Percentiles rank a stretch among this genome's conserved stretches.
phyloP scores from a whole-genome alignment of 2,888 invertebrate genomes.

The Molanna angustata region DNA sequence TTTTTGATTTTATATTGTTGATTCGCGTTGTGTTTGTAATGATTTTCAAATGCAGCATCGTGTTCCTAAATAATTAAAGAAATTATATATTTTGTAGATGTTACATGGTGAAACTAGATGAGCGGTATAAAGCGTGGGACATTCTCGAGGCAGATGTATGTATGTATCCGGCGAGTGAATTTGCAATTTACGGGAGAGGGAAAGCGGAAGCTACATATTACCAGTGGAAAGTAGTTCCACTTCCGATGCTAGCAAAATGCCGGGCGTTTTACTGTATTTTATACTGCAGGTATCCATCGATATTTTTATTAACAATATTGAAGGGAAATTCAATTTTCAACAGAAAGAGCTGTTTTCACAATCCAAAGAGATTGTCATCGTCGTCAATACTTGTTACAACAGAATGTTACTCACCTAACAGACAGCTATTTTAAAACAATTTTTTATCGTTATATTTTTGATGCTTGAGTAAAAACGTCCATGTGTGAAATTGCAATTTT shows the following conservation, averaged over 20 bases:
- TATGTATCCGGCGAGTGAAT: slow-evolving; percentile 21
- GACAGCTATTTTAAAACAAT: too few species aligned
- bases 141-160: slow-evolving; percentile 8
- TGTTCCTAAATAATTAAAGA: too few species aligned
- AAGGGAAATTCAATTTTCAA: slow-evolving; percentile 4
- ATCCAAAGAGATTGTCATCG: slow-evolving; percentile 2
- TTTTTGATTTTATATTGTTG: too few species aligned
- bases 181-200: slow-evolving; percentile 22
- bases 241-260: slow-evolving; percentile 15
- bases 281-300: slow-evolving; percentile 2
- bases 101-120: too few species aligned
- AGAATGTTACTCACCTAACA: slow-evolving; percentile 4
- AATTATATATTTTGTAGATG: too few species aligned
- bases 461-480: too few species aligned
- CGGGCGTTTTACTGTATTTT: slow-evolving; percentile 2
- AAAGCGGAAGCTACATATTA: slow-evolving; percentile 26
- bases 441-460: too few species aligned
- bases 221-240: slow-evolving; percentile 17
- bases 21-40: too few species aligned
- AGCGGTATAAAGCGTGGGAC: neutral
- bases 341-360: neutral
- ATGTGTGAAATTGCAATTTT: too few species aligned
- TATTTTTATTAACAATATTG: neutral
- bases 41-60: too few species aligned
- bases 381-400: slow-evolving; percentile 5